Evolutionary conservation across 1,140 invertebrate genomes (phyloP), one percentile per base, ranked within the genome.

Genomic region (Holotrichia oblita): DNA sequence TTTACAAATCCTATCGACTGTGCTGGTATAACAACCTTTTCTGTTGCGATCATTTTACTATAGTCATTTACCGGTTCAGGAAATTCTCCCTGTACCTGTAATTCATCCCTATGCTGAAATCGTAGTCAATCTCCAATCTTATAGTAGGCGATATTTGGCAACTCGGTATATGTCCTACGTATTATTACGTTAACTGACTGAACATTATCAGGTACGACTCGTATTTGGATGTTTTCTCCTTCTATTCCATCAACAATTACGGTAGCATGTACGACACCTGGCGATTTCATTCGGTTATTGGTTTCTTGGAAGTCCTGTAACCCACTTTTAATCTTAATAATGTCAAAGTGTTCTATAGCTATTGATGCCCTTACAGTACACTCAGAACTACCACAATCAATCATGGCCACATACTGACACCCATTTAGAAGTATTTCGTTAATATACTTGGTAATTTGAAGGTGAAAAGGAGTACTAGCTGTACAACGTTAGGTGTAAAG

Each of bases 191-290:
- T n/a, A n/a, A n/a, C n/a, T n/a, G n/a, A n/a, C 24, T 77, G 76
- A 2, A 41, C 44, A 12, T 24, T 34, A 17, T 77, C 44, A 27
- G 76, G 76, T 17, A 77, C 55, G 2, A 77, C 55, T 20, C 24
- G 3, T 22, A 40, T 10, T 40, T 4, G 12, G 34, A 77, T n/a
- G n/a, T n/a, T n/a, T n/a, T n/a, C n/a, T n/a, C n/a, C n/a, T n/a
- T n/a, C n/a, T n/a, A n/a, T n/a, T 2, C 27, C n/a, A 24, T 77
- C 76, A 9, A 59, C 24, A 4, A 34, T 24, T 17, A 61, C 22
- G 8, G 8, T n/a, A 8, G 41, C 17, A 2, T 22, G 1, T 22
- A 76, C 48, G 2, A 48, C 14, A 4, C 75, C 75, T 20, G 14
- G 3, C 2, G 24, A 48, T 20, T 48, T 48, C 4, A 76, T 17